Percentiles rank a stretch among this genome's conserved stretches.
Evolutionary conservation across 1,140 invertebrate species (phyloP).

Genomic region (Papilio dardanus): DNA sequence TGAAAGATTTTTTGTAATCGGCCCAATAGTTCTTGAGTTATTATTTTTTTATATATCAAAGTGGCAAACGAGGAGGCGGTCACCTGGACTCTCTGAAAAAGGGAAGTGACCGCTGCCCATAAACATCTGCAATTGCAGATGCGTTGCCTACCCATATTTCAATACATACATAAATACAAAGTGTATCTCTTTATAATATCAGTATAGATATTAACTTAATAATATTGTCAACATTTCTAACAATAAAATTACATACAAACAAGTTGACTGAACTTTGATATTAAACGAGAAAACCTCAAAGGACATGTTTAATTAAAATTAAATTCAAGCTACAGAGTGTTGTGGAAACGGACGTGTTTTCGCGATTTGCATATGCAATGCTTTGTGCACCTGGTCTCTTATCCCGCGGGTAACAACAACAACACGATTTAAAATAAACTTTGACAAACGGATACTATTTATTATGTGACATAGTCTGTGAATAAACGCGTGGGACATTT

Average conservation of each 20-base stretch:
- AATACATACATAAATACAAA: too few species aligned
- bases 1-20: too few species aligned
- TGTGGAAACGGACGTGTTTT: background rate
- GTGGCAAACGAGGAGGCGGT: too few species aligned
- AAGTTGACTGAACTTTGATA: background rate
- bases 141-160: too few species aligned
- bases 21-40: too few species aligned
- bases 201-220: too few species aligned
- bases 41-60: too few species aligned
- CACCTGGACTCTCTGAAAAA: too few species aligned
- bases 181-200: too few species aligned
- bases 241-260: background rate
- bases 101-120: too few species aligned
- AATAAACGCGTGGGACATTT: background rate
- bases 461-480: background rate
- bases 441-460: conserved; percentile 8
- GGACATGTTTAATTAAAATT: conserved; percentile 12
- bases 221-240: background rate
- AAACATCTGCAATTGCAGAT: too few species aligned
- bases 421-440: conserved; percentile 17
- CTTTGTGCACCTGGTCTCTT: conserved; percentile 24
- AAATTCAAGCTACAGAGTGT: background rate
- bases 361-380: conserved; percentile 22
- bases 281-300: background rate
- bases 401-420: background rate